Conservation (phyloP, 2,888 invertebrate species). For the Stenchaetothrips biformis region DNA sequence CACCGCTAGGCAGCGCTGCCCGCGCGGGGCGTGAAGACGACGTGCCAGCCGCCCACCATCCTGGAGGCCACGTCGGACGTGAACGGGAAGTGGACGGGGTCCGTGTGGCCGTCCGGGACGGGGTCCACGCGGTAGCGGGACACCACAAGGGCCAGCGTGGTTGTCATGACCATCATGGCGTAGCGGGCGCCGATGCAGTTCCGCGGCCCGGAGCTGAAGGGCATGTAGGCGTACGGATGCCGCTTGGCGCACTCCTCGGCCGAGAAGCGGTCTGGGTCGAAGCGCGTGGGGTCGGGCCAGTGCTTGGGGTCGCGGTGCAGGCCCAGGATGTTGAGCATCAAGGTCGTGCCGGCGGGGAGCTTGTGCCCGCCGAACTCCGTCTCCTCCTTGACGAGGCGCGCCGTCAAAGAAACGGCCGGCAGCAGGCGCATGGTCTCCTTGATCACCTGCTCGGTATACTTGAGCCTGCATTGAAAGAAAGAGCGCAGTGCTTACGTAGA, state of each 20-base stretch:
- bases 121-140: background rate
- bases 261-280: background rate
- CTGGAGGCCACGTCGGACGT: background rate
- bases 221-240: background rate
- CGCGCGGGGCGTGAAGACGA: background rate
- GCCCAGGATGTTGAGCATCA: background rate
- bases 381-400: background rate
- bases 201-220: conserved; percentile 46
- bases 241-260: background rate
- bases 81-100: background rate
- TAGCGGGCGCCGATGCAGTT: conserved; percentile 41
- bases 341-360: background rate
- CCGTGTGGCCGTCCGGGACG: background rate
- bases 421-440: background rate
- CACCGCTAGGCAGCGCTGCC: no score
- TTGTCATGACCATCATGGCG: background rate
- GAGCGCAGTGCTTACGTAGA: no score
- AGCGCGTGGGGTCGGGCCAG: background rate
- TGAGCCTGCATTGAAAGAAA: background rate
- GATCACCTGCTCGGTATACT: background rate
- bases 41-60: background rate
- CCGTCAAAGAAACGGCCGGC: background rate
- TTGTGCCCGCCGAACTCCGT: background rate
- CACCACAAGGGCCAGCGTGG: background rate
- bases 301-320: background rate